Evolutionary conservation across 2,888 invertebrate genomes (phyloP).

Genomic region (Yponomeuta evonymella): DNA sequence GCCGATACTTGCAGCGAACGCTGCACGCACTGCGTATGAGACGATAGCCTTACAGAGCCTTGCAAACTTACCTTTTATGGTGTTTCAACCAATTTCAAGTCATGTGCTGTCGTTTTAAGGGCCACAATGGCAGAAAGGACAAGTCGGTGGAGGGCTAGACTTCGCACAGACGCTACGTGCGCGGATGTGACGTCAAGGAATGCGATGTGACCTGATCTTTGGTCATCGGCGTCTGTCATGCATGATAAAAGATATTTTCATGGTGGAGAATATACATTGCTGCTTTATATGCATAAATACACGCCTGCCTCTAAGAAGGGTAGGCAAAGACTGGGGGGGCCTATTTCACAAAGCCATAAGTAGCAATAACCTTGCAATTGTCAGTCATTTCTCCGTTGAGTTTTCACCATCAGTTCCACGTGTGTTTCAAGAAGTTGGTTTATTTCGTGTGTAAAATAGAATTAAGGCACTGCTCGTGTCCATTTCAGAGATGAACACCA

Average conservation of each 20-base stretch:
- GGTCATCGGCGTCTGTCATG: not conserved
- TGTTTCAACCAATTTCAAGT: not conserved
- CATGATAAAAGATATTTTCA: not conserved
- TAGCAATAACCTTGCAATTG: too few species aligned
- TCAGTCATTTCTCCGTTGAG: too few species aligned
- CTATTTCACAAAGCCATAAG: too few species aligned
- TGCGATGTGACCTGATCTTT: constrained; percentile 7
- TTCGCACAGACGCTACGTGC: constrained; percentile 47
- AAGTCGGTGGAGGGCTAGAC: constrained; percentile 44
- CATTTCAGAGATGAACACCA: too few species aligned
- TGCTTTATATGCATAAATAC: too few species aligned
- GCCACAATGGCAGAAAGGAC: not conserved
- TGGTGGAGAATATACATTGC: not conserved
- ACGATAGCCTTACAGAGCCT: constrained; percentile 26
- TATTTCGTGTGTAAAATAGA: too few species aligned
- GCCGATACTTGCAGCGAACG: constrained; percentile 4
- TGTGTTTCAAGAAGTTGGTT: too few species aligned
- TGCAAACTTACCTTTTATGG: not conserved
- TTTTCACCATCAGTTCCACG: too few species aligned
- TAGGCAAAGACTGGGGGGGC: too few species aligned
- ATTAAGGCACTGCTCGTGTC: too few species aligned
- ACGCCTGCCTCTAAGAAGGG: too few species aligned
- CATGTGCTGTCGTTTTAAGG: not conserved
- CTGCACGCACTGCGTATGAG: constrained; percentile 43
- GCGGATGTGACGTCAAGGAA: constrained; percentile 20